phyloP scores from a whole-genome alignment of 2,797 vertebrate species.

The Huso huso region DNA sequence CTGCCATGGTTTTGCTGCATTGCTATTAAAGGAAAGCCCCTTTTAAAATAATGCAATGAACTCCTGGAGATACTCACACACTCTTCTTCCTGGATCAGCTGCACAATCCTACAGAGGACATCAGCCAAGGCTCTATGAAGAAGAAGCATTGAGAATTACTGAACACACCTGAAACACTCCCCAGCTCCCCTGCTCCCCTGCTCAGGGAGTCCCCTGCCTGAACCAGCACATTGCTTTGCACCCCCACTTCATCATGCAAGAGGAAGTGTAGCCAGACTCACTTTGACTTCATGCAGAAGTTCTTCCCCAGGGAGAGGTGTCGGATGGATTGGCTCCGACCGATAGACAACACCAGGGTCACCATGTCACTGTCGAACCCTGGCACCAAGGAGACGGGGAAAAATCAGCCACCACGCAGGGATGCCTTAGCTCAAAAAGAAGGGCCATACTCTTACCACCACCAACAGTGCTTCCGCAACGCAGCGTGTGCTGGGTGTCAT shows the following conservation, averaged over 20 bases:
- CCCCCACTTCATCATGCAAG: too few species aligned
- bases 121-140: constrained; percentile 70
- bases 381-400: neutral
- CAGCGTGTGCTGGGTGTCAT: neutral
- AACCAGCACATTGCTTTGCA: neutral
- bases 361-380: constrained; percentile 88
- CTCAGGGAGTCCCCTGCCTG: too few species aligned
- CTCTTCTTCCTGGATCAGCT: constrained; percentile 87
- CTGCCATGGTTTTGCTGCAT: too few species aligned
- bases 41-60: too few species aligned
- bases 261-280: constrained; percentile 33
- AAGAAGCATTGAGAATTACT: constrained; percentile 6
- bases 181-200: too few species aligned
- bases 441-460: neutral
- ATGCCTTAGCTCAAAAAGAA: neutral
- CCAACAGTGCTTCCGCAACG: too few species aligned
- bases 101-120: constrained; percentile 80
- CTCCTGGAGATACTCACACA: constrained; percentile 66
- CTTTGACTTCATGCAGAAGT: constrained; percentile 87
- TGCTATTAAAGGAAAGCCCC: too few species aligned
- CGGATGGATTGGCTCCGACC: constrained; percentile 76
- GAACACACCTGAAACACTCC: too few species aligned
- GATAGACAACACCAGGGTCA: constrained; percentile 78
- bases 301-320: constrained; percentile 75
- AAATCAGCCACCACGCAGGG: neutral